A percentile compares a stretch with the other conserved stretches of the same genome.
Evolutionary conservation across 2,797 vertebrate genomes (phyloP).

Genomic region (Crossoptilon crossoptilon): DNA sequence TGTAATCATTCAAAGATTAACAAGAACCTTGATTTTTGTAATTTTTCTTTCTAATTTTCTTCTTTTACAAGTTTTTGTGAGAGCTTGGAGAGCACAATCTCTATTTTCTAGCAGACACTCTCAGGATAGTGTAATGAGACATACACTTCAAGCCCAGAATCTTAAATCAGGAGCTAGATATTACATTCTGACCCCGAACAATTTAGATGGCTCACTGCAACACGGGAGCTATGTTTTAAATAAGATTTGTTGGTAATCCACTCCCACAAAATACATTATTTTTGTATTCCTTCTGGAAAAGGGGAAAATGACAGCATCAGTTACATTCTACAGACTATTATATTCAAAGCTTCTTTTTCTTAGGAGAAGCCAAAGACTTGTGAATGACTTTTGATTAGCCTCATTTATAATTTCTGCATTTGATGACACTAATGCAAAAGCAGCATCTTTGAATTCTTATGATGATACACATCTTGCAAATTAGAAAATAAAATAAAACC

Average conservation of each 20-base stretch:
- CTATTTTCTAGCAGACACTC: neutral
- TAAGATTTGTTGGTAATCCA: neutral
- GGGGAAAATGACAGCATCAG: constrained; percentile 20
- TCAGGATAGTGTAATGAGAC: neutral
- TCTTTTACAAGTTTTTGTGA: neutral
- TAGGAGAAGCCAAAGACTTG: neutral
- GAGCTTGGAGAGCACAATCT: neutral
- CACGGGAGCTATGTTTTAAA: constrained; percentile 15
- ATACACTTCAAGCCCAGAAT: neutral
- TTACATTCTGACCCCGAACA: neutral
- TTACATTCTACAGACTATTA: constrained; percentile 34
- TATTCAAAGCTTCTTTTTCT: constrained; percentile 13
- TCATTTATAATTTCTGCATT: constrained; percentile 43
- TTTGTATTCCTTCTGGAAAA: neutral
- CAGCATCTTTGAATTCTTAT: neutral
- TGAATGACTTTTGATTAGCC: constrained; percentile 33
- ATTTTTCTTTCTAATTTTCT: neutral
- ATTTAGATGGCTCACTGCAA: neutral
- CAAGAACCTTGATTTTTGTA: neutral
- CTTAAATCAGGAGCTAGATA: neutral
- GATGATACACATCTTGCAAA: neutral
- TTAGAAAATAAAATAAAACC: neutral
- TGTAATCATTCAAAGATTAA: neutral
- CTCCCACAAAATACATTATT: neutral
- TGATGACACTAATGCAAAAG: neutral